Base-by-base conservation (phyloP, 1,140 invertebrate genomes). In the silkworm (Bombyx mori) region DNA sequence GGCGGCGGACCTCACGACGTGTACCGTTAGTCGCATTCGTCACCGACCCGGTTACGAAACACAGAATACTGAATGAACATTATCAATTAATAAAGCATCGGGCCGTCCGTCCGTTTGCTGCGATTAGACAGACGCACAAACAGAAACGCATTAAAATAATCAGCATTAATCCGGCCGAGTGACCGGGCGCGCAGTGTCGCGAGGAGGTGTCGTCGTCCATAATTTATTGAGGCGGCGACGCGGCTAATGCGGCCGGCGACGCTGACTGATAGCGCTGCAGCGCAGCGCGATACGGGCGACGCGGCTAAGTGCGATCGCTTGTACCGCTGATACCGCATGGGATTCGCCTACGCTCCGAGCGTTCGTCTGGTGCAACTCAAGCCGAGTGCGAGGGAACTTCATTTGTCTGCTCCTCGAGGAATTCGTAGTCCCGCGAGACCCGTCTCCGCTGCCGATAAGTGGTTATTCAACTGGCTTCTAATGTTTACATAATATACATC, bases 291-390 rank as follows among this genome's bases (percentile, higher is more conserved):
- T 75, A 75, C 68, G 61, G 63, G 71, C 77, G 79, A 79, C 73
- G 76, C 61, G 62, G 77, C 65, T 84, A 80, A 86, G 82, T 86
- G 82, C 82, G 78, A 83, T 83, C 80, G 77, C 82, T 82, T 86
- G 82, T 86, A 80, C 47, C 69, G 63, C 68, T 63, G 82, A 86
- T 86, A 86, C 66, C 65, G 62, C 65, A 58, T 62, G 68, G 68
- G 65, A 73, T 64, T 66, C 65, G 63, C 67, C 72, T 73, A 73
- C 74, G 67, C 62, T 61, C 58, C 48, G 42, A 43, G 62, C 65
- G 65, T 57, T 63, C 61, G 56, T 69, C 66, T 72, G 57, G 77
- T 75, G 68, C 69, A 35, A 26, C 42, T n/a, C n/a, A 10, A n/a
- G 52, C 6, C 45, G n/a, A 22, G 43, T 45, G 44, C 53, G 44